Evolutionary conservation across 2,888 invertebrate genomes (phyloP).

Genomic region (Idaea straminata): DNA sequence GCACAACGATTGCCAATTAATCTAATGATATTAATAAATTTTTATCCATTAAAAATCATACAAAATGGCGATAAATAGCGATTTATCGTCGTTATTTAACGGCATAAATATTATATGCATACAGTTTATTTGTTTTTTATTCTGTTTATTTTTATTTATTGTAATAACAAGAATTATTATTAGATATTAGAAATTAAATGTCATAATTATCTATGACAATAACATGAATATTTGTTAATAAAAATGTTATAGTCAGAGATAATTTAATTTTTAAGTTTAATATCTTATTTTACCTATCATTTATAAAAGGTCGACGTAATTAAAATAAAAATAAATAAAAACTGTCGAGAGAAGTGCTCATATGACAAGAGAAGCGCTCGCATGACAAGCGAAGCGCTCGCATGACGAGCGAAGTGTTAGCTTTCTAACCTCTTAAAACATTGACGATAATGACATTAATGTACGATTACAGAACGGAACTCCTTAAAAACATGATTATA

Average conservation of each 20-base stretch:
- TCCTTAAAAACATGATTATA: neutral
- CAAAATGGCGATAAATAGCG: neutral
- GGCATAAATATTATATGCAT: neutral
- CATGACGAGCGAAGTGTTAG: neutral
- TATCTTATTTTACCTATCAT: neutral
- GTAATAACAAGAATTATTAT: neutral
- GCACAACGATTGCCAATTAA: neutral
- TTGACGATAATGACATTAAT: no score
- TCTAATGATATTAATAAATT: neutral
- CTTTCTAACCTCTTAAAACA: no score
- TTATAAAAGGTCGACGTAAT: neutral
- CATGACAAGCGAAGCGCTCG: neutral
- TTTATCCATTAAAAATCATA: neutral
- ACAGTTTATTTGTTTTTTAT: neutral
- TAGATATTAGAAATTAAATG: neutral
- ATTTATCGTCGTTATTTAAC: neutral
- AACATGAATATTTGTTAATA: neutral
- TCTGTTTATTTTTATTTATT: neutral
- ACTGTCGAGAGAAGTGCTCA: neutral
- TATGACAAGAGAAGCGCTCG: neutral
- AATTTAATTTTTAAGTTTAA: neutral
- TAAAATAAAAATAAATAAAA: neutral
- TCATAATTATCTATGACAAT: neutral
- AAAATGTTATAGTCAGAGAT: neutral
- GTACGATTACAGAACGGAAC: no score